A percentile compares a stretch with the other conserved stretches of the same genome.
Evolutionary conservation across 2,113 vertebrate species (phyloP).

Genomic region (Anguilla rostrata): DNA sequence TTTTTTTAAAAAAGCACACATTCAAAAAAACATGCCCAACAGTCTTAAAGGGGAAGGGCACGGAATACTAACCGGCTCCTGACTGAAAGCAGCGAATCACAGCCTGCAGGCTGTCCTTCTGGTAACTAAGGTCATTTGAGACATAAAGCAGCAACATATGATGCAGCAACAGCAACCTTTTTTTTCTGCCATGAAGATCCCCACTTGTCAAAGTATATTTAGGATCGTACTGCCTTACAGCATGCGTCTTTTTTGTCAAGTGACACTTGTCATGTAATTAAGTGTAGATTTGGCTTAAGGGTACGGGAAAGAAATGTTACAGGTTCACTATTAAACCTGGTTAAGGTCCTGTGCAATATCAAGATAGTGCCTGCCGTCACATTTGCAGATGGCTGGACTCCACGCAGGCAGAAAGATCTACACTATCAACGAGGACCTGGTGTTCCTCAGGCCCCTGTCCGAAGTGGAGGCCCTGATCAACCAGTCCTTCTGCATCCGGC

Average conservation of each 20-base stretch:
- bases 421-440: constrained; percentile 93
- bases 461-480: constrained; percentile 91
- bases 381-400: constrained; percentile 86
- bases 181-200: neutral
- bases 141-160: constrained; percentile 22
- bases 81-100: constrained; percentile 34
- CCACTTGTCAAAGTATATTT: neutral
- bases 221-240: neutral
- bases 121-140: constrained; percentile 28
- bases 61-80: constrained; percentile 41
- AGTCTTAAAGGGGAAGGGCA: neutral
- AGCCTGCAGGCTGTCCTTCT: constrained; percentile 17
- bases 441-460: constrained; percentile 83
- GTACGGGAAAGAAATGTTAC: too few relatives aligned
- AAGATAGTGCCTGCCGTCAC: neutral
- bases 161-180: neutral
- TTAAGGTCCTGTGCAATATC: neutral
- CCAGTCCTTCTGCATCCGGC: constrained; percentile 86
- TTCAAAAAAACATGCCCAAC: constrained; percentile 27
- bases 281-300: neutral
- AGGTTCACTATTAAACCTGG: too few relatives aligned
- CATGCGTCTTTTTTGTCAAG: neutral
- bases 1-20: neutral
- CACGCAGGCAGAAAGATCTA: constrained; percentile 91
- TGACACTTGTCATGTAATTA: neutral